Base-by-base conservation (phyloP, 2,113 vertebrate genomes). In the Acrocephalus arundinaceus region DNA sequence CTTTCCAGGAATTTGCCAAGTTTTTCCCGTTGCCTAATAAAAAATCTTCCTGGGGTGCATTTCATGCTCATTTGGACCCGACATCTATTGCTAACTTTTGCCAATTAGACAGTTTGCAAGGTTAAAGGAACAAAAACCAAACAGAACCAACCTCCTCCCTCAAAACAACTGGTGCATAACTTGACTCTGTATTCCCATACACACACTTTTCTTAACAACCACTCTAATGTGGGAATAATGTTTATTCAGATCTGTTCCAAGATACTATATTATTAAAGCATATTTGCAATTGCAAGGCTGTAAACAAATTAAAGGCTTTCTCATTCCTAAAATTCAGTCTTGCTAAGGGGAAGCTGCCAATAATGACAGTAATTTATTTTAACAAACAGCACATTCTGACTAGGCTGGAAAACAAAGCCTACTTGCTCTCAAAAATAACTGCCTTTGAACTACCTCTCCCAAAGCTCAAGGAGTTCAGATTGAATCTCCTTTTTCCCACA, bases 281-380 rank as follows among this genome's bases (percentile, higher is more conserved):
- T 59, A 80, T 85, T 90, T 92, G 57, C 92, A 95, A 93, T 94
- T 87, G 76, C 45, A 78, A 86, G 70, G 48, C 27, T 90, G 45
- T 92, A 93, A 95, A 93, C 77, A 97, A 95, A 96, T 94, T 95
- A 94, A 79, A 96, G 68, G 49, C 52, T 85, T 83, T 96, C 91
- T 90, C 65, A 88, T 90, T 95, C 39, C 91, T 90, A 94, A 94
- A 96, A 93, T 86, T 87, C 71, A 96, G 76, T 17, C 66, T 67
- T 86, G 71, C 66, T 70, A 72, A 51, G 48, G 83, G 65, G 85
- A 94, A 92, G 83, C 52, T 78, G 49, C 76, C 73, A 90, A 66
- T 93, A 96, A 96, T 51, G 70, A 93, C 65, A 81, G 85, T 46
- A 88, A 95, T 96, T 95, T 95, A 95, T 94, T 94, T 93, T 75